These are phyloP conservation scores for Drymodes brunneopygia DNA, from an alignment of 2,113 vertebrate species.

Conservation along the genomic window DNA sequence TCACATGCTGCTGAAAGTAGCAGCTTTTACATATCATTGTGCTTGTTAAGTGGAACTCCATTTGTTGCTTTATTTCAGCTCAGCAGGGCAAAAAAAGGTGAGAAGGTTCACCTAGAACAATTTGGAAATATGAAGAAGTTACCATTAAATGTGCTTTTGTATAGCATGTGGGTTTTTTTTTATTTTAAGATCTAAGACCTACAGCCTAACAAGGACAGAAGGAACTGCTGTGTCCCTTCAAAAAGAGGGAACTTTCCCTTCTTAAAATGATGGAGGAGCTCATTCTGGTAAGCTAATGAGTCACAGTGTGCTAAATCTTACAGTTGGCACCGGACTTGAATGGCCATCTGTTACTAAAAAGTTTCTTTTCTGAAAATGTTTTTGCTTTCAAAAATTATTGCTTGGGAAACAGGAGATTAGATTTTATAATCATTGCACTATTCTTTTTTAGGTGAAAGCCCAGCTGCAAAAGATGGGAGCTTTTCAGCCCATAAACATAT, in stretches of 20 bases:
- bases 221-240: background rate
- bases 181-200: background rate
- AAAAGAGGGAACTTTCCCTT: background rate
- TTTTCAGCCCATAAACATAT: slow-evolving; percentile 82
- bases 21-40: background rate
- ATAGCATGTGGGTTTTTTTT: background rate
- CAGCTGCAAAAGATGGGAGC: slow-evolving; percentile 80
- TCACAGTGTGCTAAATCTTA: slow-evolving; percentile 16
- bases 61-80: background rate
- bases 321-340: background rate
- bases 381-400: slow-evolving; percentile 13
- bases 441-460: slow-evolving; percentile 71
- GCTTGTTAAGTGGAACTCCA: background rate
- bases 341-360: background rate
- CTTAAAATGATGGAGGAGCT: background rate
- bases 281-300: slow-evolving; percentile 18
- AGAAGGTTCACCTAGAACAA: background rate
- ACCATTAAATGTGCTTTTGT: background rate
- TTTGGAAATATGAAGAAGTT: background rate
- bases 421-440: background rate
- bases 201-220: background rate
- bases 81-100: background rate
- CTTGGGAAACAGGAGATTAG: background rate
- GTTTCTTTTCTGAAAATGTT: background rate
- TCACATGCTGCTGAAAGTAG: background rate